Evolutionary conservation across 2,888 invertebrate species (phyloP).

Genomic region (Apoda limacodes): DNA sequence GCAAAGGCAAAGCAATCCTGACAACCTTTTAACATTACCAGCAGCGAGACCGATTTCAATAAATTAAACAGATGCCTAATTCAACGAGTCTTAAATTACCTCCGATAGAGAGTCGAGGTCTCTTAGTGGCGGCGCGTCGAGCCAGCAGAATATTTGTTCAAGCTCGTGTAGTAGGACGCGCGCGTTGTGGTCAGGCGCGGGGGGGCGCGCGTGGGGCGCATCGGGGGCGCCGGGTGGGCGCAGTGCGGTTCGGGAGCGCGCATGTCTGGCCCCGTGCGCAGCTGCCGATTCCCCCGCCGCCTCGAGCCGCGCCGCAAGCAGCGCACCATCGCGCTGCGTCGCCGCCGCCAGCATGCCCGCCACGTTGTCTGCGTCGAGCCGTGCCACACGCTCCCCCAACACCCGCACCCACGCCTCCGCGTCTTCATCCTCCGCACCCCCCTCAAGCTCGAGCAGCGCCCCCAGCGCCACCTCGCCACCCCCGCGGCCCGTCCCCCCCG

Average conservation of each 20-base stretch:
- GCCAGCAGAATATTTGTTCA: conserved; percentile 63
- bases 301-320: conserved; percentile 66
- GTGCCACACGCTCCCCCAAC: conserved; percentile 85
- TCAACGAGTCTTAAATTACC: conserved; percentile 14
- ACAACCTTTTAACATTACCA: too few species aligned
- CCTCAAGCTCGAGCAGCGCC: conserved; percentile 75
- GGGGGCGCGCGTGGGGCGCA: conserved; percentile 34
- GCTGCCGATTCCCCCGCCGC: conserved; percentile 63
- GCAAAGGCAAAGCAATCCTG: too few species aligned
- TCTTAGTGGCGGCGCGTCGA: conserved; percentile 43
- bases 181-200: conserved; percentile 84
- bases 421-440: conserved; percentile 79
- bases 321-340: conserved; percentile 78
- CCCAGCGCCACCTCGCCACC: conserved; percentile 67
- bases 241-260: conserved; percentile 70
- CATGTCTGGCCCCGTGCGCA: conserved; percentile 70
- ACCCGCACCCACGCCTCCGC: conserved; percentile 77
- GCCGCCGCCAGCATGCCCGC: conserved; percentile 79
- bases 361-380: conserved; percentile 75
- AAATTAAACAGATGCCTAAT: too few species aligned
- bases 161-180: conserved; percentile 79
- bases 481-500: conserved; percentile 84
- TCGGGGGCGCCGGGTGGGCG: conserved; percentile 60
- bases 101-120: conserved; percentile 42
- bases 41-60: too few species aligned